Percentiles rank a stretch among this genome's conserved stretches.
Evolutionary conservation across 2,888 invertebrate species (phyloP).

Genomic region (Lydus trimaculatus): DNA sequence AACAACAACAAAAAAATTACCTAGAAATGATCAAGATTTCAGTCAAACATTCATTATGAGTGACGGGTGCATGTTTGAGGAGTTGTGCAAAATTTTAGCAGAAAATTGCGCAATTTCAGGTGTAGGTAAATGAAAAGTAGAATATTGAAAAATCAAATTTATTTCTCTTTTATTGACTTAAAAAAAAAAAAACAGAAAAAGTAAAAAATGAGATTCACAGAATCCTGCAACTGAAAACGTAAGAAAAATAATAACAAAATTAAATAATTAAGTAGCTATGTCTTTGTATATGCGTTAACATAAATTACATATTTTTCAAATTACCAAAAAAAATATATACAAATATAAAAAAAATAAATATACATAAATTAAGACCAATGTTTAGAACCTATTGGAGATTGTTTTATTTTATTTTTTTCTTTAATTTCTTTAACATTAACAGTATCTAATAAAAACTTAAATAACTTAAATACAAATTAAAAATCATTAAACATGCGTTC

Average conservation of each 20-base stretch:
- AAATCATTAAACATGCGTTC: constrained; percentile 42
- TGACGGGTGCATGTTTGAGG: not conserved
- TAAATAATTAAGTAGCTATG: constrained; percentile 55
- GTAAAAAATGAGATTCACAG: constrained; percentile 49
- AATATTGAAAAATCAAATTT: constrained; percentile 44
- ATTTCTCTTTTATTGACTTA: constrained; percentile 42
- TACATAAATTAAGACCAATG: constrained; percentile 49
- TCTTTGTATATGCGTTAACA: constrained; percentile 56
- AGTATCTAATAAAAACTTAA: constrained; percentile 44
- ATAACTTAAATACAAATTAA: constrained; percentile 41
- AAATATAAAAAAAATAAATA: constrained; percentile 51
- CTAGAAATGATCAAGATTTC: not conserved
- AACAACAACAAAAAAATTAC: not conserved
- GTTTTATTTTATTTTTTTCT: too few species aligned
- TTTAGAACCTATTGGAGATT: constrained; percentile 42
- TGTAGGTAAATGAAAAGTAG: constrained; percentile 12
- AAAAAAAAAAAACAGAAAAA: constrained; percentile 44
- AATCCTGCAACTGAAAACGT: constrained; percentile 49
- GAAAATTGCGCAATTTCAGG: not conserved
- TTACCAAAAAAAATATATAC: not conserved
- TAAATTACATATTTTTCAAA: constrained; percentile 51
- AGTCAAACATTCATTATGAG: not conserved
- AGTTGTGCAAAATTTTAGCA: not conserved
- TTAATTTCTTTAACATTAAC: constrained; percentile 32
- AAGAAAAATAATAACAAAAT: constrained; percentile 53